phyloP scores from a whole-genome alignment of 2,113 vertebrate species.

The Paramisgurnus dabryanus region DNA sequence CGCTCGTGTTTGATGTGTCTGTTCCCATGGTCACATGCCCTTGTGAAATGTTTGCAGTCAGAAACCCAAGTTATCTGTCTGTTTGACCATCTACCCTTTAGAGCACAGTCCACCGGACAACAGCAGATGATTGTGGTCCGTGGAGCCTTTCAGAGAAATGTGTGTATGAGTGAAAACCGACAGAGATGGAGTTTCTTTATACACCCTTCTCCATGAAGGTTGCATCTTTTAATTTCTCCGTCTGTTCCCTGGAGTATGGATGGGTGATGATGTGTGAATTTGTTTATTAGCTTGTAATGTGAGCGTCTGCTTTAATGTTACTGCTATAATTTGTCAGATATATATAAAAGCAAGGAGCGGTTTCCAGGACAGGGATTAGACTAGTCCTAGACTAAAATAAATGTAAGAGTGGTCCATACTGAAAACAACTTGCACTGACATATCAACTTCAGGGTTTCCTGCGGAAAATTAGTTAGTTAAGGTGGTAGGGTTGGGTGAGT shows the following conservation, averaged over 20 bases:
- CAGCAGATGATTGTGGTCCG: constrained; percentile 43
- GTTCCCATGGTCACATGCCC: constrained; percentile 70
- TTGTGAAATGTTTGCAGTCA: constrained; percentile 70
- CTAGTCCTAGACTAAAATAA: too few species aligned
- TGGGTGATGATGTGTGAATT: not conserved
- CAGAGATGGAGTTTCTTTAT: not conserved
- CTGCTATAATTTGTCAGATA: too few species aligned
- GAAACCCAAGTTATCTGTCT: constrained; percentile 52
- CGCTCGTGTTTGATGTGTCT: constrained; percentile 47
- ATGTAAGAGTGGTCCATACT: too few species aligned
- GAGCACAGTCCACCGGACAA: constrained; percentile 51
- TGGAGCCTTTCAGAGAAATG: constrained; percentile 52
- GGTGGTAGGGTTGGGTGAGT: too few species aligned
- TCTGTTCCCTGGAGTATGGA: not conserved
- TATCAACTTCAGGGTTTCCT: too few species aligned
- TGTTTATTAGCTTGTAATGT: not conserved
- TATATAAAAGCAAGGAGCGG: too few species aligned
- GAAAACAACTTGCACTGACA: too few species aligned
- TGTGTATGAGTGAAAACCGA: not conserved
- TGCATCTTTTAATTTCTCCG: not conserved
- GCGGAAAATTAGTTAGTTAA: too few species aligned
- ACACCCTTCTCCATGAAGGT: not conserved
- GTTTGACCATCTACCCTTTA: constrained; percentile 64
- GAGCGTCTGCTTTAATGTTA: too few species aligned
- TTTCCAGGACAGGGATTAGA: too few species aligned